A percentile compares a stretch with the other conserved stretches of the same genome.
These are phyloP conservation scores for Parapristionchus giblindavisi DNA, from an alignment of 2,888 invertebrate species.

Conservation along the genomic window DNA sequence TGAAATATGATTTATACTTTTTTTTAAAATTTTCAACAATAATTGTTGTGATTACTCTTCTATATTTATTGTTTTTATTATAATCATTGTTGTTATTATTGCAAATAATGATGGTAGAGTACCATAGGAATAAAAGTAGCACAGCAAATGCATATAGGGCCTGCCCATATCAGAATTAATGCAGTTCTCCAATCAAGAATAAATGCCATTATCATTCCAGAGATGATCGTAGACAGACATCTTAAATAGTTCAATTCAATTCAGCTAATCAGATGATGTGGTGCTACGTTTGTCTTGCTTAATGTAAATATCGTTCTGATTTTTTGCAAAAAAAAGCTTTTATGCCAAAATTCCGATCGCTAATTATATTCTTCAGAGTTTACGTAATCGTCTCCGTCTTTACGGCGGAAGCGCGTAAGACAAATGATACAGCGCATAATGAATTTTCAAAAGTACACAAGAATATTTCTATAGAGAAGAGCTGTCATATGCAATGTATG, in stretches of 20 bases:
- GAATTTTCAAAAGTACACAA: no score
- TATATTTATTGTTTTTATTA: background rate
- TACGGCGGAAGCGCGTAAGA: no score
- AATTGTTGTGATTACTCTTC: background rate
- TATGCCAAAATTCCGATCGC: no score
- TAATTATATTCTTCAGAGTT: no score
- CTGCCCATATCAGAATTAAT: background rate
- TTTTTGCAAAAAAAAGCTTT: background rate
- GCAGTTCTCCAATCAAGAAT: constrained; percentile 15
- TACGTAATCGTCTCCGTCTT: no score
- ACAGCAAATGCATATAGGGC: background rate
- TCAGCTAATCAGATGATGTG: background rate
- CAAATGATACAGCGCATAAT: no score
- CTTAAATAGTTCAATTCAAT: background rate
- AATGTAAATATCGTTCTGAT: no score
- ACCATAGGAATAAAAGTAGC: constrained; percentile 17
- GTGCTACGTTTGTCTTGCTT: no score
- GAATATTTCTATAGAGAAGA: no score
- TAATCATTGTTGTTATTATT: no score
- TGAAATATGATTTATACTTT: background rate
- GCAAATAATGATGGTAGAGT: no score
- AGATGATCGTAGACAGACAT: background rate
- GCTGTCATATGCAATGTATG: background rate
- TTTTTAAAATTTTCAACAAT: background rate
- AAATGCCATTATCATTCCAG: background rate